Evolutionary conservation across 2,888 invertebrate genomes (phyloP).

Genomic region (Nephrotoma appendiculata): DNA sequence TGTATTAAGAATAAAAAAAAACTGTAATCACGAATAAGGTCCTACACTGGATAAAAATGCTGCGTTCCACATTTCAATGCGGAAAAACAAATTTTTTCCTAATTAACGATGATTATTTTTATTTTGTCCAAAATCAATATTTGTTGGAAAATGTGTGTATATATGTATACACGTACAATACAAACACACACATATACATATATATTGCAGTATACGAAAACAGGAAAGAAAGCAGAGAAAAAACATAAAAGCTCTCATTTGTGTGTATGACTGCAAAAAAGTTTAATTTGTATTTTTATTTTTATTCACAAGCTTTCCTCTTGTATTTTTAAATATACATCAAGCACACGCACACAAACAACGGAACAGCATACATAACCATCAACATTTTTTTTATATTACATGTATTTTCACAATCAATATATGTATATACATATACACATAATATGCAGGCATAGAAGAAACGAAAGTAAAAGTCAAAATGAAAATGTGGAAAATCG

Average conservation of each 20-base stretch:
- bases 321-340: neutral
- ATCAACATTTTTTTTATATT: neutral
- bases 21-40: neutral
- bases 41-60: neutral
- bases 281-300: neutral
- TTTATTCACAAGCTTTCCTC: neutral
- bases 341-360: neutral
- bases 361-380: neutral
- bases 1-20: neutral
- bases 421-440: neutral
- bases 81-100: neutral
- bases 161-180: neutral
- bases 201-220: neutral
- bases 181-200: neutral
- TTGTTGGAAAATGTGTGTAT: neutral
- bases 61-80: neutral
- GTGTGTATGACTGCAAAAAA: neutral
- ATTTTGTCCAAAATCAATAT: neutral
- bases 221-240: neutral
- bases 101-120: neutral
- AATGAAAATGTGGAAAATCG: neutral
- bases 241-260: neutral
- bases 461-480: neutral
- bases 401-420: neutral
- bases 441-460: neutral